A percentile compares a stretch with the other conserved stretches of the same genome.
Conservation (phyloP, 2,797 vertebrate species). For the Cyprinodon diabolis region DNA sequence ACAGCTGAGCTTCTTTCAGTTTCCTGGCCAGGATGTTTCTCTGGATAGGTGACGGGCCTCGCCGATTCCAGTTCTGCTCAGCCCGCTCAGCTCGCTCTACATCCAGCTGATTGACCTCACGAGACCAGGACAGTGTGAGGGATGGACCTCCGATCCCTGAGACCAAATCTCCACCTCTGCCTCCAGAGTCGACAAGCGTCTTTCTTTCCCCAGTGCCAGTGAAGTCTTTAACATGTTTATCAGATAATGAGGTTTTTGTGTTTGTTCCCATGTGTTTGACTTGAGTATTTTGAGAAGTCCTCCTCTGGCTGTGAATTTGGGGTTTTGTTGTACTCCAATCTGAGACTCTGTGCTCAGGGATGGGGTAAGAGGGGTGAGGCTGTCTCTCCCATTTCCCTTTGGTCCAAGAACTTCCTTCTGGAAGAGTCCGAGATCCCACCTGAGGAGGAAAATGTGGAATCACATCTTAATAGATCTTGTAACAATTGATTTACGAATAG, state of each 20-base stretch:
- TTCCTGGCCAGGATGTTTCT: constrained; percentile 84
- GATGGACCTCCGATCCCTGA: constrained; percentile 69
- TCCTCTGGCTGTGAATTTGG: constrained; percentile 66
- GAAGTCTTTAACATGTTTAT: constrained; percentile 62
- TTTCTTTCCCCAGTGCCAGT: constrained; percentile 50
- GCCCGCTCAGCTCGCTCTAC: constrained; percentile 74
- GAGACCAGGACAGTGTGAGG: background rate
- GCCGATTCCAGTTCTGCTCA: constrained; percentile 84
- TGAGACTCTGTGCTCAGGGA: constrained; percentile 75
- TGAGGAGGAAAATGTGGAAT: constrained; percentile 31
- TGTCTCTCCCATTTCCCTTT: constrained; percentile 83
- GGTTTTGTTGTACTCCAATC: constrained; percentile 70
- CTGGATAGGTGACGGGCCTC: constrained; percentile 88
- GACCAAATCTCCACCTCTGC: constrained; percentile 23
- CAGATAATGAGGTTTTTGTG: constrained; percentile 53
- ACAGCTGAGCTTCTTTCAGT: constrained; percentile 81
- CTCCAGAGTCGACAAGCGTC: constrained; percentile 6
- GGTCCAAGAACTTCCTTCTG: constrained; percentile 82
- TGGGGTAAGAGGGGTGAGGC: constrained; percentile 58
- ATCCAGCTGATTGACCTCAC: constrained; percentile 35
- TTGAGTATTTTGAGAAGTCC: constrained; percentile 54
- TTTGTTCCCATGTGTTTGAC: constrained; percentile 65
- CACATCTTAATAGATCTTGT: background rate
- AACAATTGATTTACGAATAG: background rate
- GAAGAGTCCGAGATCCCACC: constrained; percentile 85